phyloP scores from a whole-genome alignment of 1,140 invertebrate genomes.

The Atopsyche davidsoni region DNA sequence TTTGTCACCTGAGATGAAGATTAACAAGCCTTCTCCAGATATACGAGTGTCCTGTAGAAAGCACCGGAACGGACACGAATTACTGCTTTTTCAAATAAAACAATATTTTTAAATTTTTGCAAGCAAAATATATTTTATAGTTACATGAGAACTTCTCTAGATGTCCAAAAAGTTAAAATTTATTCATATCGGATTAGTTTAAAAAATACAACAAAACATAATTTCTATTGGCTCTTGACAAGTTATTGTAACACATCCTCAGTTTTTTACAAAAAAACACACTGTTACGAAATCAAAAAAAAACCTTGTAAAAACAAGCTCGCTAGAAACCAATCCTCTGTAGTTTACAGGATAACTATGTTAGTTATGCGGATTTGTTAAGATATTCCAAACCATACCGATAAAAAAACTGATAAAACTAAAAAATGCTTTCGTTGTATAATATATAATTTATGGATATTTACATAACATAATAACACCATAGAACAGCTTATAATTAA shows the following conservation, averaged over 20 bases:
- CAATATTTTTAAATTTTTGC: background rate
- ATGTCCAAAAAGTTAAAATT: background rate
- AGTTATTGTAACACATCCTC: background rate
- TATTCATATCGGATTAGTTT: background rate
- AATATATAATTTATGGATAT: too few relatives aligned
- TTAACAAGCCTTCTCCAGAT: too few relatives aligned
- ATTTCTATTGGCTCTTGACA: background rate
- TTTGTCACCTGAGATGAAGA: too few relatives aligned
- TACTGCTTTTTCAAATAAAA: background rate
- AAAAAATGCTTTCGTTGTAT: too few relatives aligned
- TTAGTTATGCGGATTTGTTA: too few relatives aligned
- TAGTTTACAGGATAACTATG: too few relatives aligned
- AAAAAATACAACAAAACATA: background rate
- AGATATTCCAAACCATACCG: too few relatives aligned
- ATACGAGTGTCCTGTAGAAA: too few relatives aligned
- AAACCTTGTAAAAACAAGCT: background rate
- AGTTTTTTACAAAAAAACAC: background rate
- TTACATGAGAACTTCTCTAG: background rate
- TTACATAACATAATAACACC: too few relatives aligned
- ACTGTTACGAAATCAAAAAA: background rate
- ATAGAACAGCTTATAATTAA: too few relatives aligned
- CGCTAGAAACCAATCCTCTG: too few relatives aligned
- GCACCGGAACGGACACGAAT: background rate
- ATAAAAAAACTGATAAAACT: too few relatives aligned
- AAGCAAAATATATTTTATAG: constrained; percentile 16